Evolutionary conservation across 2,113 vertebrate genomes (phyloP), one percentile per base, ranked within the genome.

Genomic region (Lepisosteus osseus): DNA sequence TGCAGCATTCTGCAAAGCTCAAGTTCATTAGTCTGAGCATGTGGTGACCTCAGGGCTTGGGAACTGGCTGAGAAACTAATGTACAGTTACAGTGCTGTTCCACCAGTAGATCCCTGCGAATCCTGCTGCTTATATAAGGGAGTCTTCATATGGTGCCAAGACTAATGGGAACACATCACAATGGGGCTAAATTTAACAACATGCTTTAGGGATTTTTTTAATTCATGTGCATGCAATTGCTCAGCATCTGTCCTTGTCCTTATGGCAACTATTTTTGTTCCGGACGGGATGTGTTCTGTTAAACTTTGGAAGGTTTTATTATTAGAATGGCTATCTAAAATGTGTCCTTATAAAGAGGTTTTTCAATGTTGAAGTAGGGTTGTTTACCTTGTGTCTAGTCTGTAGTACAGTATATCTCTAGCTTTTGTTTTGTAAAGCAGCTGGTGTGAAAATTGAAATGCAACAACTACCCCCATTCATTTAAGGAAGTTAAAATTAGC

Each of bases 241-340:
- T 68, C 44, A 42, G 45, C 55, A 44, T 41, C 61, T 14, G 43
- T 75, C 79, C 2, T 9, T 72, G 71, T 74, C 68, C 75, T 77
- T 44, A 0, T 64, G 82, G 83, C 76, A 81, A 74, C 65, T 54
- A 57, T 75, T 80, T 61, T 1, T 74, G 73, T 74, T 69, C 17
- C 14, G 56, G 70, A 79, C 17, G 70, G 74, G 71, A 77, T 70
- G 62, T 7, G 4, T 15, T 55, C 54, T 54, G 3, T 54, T 72
- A 17, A 67, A 59, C 64, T 72, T 65, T 43, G 71, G 64, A 67
- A 72, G 59, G 57, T 42, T 15, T 29, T 7, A n/a, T 12, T 66
- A 44, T 44, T 44, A 66, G 64, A 66, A 66, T 47, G 8, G 3
- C 29, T 13, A 44, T 6, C 64, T 44, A 66, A 44, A 51, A 51